Conservation (phyloP, 2,113 vertebrate genomes). For the Gila orcuttii region DNA sequence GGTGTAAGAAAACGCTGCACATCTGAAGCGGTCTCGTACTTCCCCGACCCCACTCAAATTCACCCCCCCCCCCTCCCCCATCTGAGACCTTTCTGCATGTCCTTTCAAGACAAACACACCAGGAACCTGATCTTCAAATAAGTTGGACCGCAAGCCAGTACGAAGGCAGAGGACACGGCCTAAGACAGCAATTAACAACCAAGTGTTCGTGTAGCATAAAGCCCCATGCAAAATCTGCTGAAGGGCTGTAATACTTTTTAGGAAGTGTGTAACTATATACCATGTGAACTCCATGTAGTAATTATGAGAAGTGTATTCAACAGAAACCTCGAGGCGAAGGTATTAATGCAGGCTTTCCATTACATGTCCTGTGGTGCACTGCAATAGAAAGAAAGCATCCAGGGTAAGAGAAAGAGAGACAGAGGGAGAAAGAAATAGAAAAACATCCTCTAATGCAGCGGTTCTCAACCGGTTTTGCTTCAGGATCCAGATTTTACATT, state of each 20-base stretch:
- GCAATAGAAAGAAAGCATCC: constrained; percentile 23
- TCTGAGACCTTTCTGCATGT: constrained; percentile 61
- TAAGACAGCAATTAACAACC: constrained; percentile 58
- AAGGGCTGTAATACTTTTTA: background rate
- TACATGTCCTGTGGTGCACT: background rate
- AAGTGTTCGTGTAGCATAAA: constrained; percentile 59
- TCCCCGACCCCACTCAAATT: constrained; percentile 18
- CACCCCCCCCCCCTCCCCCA: constrained; percentile 59
- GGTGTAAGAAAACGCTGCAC: constrained; percentile 63
- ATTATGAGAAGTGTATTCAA: constrained; percentile 41
- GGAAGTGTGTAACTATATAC: constrained; percentile 11
- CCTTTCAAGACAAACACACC: constrained; percentile 77
- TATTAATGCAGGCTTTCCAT: background rate
- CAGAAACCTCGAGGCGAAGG: constrained; percentile 21
- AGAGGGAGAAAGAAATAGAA: background rate
- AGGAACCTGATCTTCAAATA: constrained; percentile 67
- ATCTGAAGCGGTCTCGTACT: constrained; percentile 60
- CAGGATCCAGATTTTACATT: background rate
- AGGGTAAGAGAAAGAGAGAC: background rate
- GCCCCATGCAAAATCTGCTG: constrained; percentile 36
- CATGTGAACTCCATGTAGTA: constrained; percentile 25
- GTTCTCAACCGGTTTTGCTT: background rate
- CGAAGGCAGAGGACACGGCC: constrained; percentile 47
- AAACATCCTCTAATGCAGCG: background rate
- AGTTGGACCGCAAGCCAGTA: constrained; percentile 68